phyloP scores from a whole-genome alignment of 2,888 invertebrate species.

The Pyralis farinalis region DNA sequence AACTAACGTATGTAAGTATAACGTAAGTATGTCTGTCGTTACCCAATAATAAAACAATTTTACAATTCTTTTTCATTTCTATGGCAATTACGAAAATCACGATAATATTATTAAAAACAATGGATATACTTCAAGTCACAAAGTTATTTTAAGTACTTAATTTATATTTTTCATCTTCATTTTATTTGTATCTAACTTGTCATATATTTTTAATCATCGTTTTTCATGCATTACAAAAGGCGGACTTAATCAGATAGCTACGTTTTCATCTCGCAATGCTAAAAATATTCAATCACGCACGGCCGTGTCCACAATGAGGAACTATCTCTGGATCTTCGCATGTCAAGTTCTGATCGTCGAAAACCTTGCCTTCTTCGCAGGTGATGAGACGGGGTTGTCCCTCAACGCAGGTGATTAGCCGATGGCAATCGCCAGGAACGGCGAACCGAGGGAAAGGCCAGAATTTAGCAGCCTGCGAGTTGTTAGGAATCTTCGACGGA shows the following conservation, averaged over 20 bases:
- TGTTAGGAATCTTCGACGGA: constrained; percentile 90
- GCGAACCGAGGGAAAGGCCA: constrained; percentile 96
- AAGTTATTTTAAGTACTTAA: no score
- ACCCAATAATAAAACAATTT: no score
- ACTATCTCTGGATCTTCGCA: constrained; percentile 89
- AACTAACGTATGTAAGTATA: no score
- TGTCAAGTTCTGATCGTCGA: constrained; percentile 90
- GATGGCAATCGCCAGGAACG: constrained; percentile 92
- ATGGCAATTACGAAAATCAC: no score
- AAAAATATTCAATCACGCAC: constrained; percentile 40
- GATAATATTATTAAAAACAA: no score
- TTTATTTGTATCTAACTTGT: no score
- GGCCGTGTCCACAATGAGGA: constrained; percentile 72
- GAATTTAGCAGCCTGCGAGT: constrained; percentile 91
- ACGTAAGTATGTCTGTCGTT: no score
- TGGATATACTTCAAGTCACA: no score
- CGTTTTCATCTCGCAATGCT: constrained; percentile 55
- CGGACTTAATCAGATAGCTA: constrained; percentile 10
- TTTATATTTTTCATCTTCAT: no score
- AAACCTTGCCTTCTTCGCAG: constrained; percentile 93
- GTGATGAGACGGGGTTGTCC: constrained; percentile 93
- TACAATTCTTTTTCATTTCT: no score
- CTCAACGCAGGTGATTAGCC: constrained; percentile 94
- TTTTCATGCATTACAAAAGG: no score
- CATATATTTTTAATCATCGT: no score